phyloP scores from a whole-genome alignment of 2,888 invertebrate species.

The Balanococcus diminutus region DNA sequence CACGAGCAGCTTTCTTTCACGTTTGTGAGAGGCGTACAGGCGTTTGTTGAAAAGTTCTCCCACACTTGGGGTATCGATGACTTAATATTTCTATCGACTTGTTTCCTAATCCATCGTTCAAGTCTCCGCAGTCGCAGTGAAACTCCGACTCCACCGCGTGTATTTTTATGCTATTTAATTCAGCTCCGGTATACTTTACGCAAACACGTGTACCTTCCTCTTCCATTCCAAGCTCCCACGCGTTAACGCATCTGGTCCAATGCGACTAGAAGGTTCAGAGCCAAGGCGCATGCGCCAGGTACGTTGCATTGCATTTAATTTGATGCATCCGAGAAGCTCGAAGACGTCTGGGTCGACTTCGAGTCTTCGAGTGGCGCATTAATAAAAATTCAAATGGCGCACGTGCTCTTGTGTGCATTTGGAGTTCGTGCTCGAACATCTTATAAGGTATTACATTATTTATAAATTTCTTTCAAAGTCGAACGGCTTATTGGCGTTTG shows the following conservation, averaged over 20 bases:
- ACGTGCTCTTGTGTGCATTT: slow-evolving; percentile 44
- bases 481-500: slow-evolving; percentile 11
- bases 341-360: background rate
- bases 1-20: background rate
- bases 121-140: slow-evolving; percentile 36
- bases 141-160: background rate
- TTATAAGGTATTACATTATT: slow-evolving; percentile 36
- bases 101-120: slow-evolving; percentile 41
- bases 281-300: background rate
- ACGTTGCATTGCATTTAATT: slow-evolving; percentile 31
- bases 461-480: slow-evolving; percentile 21
- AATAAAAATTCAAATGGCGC: slow-evolving; percentile 53
- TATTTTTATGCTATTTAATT: background rate
- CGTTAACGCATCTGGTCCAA: background rate
- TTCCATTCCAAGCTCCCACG: background rate
- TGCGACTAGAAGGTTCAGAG: background rate
- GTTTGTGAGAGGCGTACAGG: background rate
- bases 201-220: background rate
- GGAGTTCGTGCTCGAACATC: slow-evolving; percentile 48
- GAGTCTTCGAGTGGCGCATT: slow-evolving; percentile 1
- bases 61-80: background rate
- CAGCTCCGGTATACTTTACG: background rate
- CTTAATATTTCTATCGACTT: slow-evolving; percentile 20
- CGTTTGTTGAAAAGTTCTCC: slow-evolving; percentile 2
- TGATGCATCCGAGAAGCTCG: slow-evolving; percentile 10